phyloP scores from a whole-genome alignment of 92 coral and sea anemone genomes.

The Epizoanthus scotinus region DNA sequence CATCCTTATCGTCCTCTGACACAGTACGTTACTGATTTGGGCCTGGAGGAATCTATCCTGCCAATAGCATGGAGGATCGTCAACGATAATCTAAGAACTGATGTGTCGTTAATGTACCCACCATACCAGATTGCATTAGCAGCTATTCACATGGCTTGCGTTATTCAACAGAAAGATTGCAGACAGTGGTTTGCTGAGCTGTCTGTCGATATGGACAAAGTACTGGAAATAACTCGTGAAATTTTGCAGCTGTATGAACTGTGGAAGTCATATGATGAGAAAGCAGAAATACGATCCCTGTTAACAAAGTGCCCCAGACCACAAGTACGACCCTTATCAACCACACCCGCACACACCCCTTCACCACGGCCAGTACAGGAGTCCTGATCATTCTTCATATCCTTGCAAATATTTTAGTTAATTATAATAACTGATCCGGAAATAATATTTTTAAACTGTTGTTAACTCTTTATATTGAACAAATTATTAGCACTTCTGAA shows the following conservation, averaged over 20 bases:
- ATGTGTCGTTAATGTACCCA: constrained; percentile 85
- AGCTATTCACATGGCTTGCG: constrained; percentile 99
- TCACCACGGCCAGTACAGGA: constrained; percentile 61
- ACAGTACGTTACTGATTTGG: constrained; percentile 92
- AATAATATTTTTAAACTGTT: no score
- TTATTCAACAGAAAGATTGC: constrained; percentile 91
- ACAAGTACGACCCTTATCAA: constrained; percentile 90
- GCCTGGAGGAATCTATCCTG: constrained; percentile 84
- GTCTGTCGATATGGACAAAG: constrained; percentile 96
- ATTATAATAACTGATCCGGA: no score
- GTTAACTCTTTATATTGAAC: no score
- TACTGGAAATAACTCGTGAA: constrained; percentile 91
- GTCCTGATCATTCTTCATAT: neutral
- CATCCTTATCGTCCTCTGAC: constrained; percentile 97
- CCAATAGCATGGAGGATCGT: constrained; percentile 98
- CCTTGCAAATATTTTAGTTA: neutral
- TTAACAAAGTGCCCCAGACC: constrained; percentile 90
- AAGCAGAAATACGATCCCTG: constrained; percentile 72
- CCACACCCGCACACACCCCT: constrained; percentile 90
- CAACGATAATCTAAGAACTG: constrained; percentile 95
- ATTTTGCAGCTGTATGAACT: constrained; percentile 92
- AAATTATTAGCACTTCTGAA: no score
- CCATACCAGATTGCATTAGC: constrained; percentile 96
- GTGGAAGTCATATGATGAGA: constrained; percentile 93
- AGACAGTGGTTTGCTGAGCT: constrained; percentile 96